Evolutionary conservation across 2,797 vertebrate species (phyloP).

Genomic region (Odontamblyopus rebecca): DNA sequence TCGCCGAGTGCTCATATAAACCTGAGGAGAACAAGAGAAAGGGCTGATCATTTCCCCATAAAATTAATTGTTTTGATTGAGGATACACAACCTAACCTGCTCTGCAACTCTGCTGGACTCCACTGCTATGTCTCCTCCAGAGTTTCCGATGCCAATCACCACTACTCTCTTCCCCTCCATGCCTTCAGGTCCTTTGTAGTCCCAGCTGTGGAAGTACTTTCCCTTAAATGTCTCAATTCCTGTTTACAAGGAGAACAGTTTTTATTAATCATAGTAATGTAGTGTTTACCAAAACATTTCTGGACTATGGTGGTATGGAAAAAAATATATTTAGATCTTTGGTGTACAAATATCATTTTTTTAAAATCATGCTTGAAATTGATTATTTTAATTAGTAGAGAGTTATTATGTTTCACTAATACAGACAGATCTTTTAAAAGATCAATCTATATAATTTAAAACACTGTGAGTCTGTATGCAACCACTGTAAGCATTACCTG

Average conservation of each 20-base stretch:
- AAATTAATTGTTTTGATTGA: not conserved
- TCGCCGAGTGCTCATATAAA: constrained; percentile 75
- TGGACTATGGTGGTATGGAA: not conserved
- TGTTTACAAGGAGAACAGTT: constrained; percentile 28
- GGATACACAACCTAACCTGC: constrained; percentile 49
- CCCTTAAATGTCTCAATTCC: constrained; percentile 78
- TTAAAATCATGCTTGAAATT: no score
- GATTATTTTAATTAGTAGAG: no score
- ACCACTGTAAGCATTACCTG: constrained; percentile 72
- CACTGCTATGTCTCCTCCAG: constrained; percentile 77
- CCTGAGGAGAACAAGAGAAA: constrained; percentile 41
- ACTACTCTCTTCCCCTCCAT: constrained; percentile 76
- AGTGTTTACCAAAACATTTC: not conserved
- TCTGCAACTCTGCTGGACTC: constrained; percentile 76
- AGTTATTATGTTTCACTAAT: no score
- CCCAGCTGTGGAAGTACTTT: constrained; percentile 77
- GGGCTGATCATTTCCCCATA: not conserved
- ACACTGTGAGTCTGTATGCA: not conserved
- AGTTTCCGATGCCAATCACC: constrained; percentile 81
- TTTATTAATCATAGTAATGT: no score
- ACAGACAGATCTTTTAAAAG: no score
- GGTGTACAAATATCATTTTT: not conserved
- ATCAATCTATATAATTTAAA: no score
- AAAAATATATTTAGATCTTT: not conserved
- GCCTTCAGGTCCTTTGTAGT: constrained; percentile 76